These are phyloP conservation scores for Coryphaenoides rupestris DNA, from an alignment of 2,113 vertebrate genomes.

Conservation along the genomic window DNA sequence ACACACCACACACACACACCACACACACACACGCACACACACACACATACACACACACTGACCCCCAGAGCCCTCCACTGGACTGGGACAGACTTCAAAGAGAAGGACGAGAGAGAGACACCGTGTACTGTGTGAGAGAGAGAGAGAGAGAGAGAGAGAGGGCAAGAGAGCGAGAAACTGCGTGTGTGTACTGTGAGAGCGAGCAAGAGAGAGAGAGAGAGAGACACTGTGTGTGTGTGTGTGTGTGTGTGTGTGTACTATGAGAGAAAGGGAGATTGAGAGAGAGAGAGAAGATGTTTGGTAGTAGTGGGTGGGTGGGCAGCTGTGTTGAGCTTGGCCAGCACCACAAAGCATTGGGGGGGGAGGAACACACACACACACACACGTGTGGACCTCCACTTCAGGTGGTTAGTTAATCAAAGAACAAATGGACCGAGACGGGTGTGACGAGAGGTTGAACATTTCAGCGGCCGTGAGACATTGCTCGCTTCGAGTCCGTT, in stretches of 20 bases:
- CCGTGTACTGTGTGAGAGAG: not conserved
- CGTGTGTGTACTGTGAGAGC: not conserved
- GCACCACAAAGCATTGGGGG: constrained; percentile 61
- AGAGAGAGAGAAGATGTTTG: not conserved
- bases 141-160: constrained; percentile 9
- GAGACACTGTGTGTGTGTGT: not conserved
- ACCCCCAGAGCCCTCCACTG: constrained; percentile 61
- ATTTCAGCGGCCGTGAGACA: too few relatives aligned
- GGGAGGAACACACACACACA: constrained; percentile 26
- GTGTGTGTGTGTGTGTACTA: constrained; percentile 6
- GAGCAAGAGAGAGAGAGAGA: constrained; percentile 1
- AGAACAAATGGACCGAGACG: not conserved
- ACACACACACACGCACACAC: too few relatives aligned
- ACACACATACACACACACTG: too few relatives aligned
- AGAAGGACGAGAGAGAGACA: constrained; percentile 1
- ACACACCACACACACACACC: too few relatives aligned
- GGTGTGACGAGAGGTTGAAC: too few relatives aligned
- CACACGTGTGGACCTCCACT: not conserved
- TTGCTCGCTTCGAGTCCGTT: too few relatives aligned
- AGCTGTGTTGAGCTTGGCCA: constrained; percentile 68
- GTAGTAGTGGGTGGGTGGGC: constrained; percentile 59
- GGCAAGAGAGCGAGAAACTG: not conserved
- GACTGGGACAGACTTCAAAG: constrained; percentile 70
- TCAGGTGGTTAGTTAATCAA: not conserved
- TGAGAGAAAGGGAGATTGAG: not conserved